Conservation (phyloP, 1,140 invertebrate species). For the Onthophagus taurus region DNA sequence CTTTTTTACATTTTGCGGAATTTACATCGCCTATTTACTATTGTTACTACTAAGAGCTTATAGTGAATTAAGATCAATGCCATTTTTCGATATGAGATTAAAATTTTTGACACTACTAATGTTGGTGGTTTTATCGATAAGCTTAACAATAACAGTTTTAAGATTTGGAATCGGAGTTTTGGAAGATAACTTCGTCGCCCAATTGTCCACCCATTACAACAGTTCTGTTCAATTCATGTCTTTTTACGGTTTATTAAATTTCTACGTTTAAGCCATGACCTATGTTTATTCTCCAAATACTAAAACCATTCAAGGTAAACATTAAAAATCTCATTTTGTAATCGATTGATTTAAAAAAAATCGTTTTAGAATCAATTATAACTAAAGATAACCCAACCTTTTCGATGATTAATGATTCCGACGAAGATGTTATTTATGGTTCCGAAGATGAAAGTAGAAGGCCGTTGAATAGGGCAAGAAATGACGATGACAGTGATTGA, state of each 20-base stretch:
- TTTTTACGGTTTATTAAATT: constrained; percentile 90
- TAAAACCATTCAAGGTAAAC: constrained; percentile 72
- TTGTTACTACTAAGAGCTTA: no score
- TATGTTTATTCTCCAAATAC: constrained; percentile 82
- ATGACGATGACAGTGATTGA: constrained; percentile 63
- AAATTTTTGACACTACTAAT: constrained; percentile 85
- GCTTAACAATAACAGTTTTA: constrained; percentile 64
- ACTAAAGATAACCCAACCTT: constrained; percentile 96
- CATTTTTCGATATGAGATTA: constrained; percentile 83
- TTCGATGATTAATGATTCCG: constrained; percentile 97
- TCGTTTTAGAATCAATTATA: constrained; percentile 67
- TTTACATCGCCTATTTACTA: no score
- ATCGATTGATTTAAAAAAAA: no score
- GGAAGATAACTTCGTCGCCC: constrained; percentile 89
- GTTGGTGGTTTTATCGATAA: constrained; percentile 71
- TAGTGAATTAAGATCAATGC: no score
- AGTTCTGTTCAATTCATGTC: constrained; percentile 92
- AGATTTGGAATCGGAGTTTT: constrained; percentile 81
- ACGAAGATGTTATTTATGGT: constrained; percentile 94
- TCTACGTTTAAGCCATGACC: constrained; percentile 88
- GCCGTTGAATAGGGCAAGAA: constrained; percentile 56
- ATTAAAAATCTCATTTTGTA: no score
- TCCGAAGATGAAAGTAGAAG: constrained; percentile 79
- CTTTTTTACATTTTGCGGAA: no score
- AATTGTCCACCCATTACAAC: constrained; percentile 74